Percentiles rank a stretch among this genome's conserved stretches.
Conservation (phyloP, 2,888 invertebrate genomes). For the Xestobium rufovillosum region DNA sequence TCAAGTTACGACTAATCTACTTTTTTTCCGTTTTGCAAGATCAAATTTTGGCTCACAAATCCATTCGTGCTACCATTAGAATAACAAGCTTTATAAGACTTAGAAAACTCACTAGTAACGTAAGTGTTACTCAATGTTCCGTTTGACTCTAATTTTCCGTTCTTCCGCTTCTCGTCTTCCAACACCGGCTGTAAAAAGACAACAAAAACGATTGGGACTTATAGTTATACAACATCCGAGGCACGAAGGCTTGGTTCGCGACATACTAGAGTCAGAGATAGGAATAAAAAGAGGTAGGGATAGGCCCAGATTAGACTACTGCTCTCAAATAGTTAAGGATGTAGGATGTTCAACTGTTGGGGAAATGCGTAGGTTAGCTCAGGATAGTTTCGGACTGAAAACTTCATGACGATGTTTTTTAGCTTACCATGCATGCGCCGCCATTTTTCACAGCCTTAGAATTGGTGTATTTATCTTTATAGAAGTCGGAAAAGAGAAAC, state of each 20-base stretch:
- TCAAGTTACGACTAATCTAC: slow-evolving; percentile 26
- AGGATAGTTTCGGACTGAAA: too few species aligned
- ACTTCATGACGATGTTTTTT: too few species aligned
- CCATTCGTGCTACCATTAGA: slow-evolving; percentile 57
- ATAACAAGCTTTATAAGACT: slow-evolving; percentile 54
- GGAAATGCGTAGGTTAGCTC: too few species aligned
- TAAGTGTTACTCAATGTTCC: slow-evolving; percentile 41
- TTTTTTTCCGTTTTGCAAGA: slow-evolving; percentile 27
- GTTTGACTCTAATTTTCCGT: slow-evolving; percentile 38
- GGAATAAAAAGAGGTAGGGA: too few species aligned
- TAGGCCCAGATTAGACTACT: too few species aligned
- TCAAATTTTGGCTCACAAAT: slow-evolving; percentile 45
- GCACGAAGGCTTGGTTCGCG: too few species aligned
- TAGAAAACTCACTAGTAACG: slow-evolving; percentile 48
- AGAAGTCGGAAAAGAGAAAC: slow-evolving; percentile 91
- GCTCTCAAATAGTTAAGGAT: too few species aligned
- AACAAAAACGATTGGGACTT: too few species aligned
- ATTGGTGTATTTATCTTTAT: slow-evolving; percentile 70
- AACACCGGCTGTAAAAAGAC: slow-evolving; percentile 55
- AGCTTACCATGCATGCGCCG: slow-evolving; percentile 66
- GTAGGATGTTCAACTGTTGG: too few species aligned
- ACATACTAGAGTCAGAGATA: too few species aligned
- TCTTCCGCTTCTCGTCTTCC: slow-evolving; percentile 38
- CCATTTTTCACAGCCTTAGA: slow-evolving; percentile 36
- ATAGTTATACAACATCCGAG: too few species aligned